Evolutionary conservation across 2,113 vertebrate species (phyloP).

Genomic region (Rhabdomys dilectus): DNA sequence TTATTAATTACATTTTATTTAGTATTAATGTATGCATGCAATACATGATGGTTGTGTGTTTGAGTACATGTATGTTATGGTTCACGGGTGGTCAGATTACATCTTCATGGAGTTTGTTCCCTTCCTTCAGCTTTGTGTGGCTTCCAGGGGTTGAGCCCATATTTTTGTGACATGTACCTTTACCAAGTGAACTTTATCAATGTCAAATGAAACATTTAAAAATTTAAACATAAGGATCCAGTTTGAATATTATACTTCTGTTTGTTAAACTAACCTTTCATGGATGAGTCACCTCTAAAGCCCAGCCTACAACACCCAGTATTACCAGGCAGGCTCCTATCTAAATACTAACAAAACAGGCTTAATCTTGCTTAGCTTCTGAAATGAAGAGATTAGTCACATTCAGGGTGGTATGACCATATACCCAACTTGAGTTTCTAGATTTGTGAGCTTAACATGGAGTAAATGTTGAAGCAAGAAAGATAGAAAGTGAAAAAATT

Average conservation of each 20-base stretch:
- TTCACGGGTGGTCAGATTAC: too few relatives aligned
- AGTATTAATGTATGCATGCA: not conserved
- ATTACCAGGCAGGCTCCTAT: not conserved
- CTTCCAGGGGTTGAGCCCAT: not conserved
- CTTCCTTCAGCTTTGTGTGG: not conserved
- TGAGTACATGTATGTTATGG: not conserved
- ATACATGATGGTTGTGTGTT: not conserved
- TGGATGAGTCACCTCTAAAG: not conserved
- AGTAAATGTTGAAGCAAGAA: not conserved
- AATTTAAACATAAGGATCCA: not conserved
- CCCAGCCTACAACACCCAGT: not conserved
- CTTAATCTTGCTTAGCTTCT: not conserved
- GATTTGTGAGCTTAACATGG: not conserved
- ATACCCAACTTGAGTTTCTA: not conserved
- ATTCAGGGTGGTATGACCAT: not conserved
- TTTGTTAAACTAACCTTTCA: not conserved
- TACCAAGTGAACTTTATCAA: not conserved
- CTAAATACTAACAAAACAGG: not conserved
- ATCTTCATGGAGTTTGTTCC: not conserved
- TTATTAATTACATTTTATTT: not conserved
- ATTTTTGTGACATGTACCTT: not conserved
- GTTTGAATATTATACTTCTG: not conserved
- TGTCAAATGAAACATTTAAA: not conserved
- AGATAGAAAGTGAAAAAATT: not conserved
- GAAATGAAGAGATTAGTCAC: not conserved